Conservation (phyloP, 2,888 invertebrate species). For the Antheraea assamensis region DNA sequence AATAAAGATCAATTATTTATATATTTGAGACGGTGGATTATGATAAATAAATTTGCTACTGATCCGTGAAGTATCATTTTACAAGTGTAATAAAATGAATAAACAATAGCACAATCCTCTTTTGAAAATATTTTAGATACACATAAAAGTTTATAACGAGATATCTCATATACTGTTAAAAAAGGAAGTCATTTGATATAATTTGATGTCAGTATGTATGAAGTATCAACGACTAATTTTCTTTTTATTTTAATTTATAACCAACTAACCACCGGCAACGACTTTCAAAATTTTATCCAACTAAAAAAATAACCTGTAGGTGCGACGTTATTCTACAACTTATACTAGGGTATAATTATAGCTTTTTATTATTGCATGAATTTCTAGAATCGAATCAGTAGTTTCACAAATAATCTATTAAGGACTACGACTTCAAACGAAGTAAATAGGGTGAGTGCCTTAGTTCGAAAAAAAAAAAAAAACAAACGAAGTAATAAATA, state of each 20-base stretch:
- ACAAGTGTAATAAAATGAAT: constrained; percentile 54
- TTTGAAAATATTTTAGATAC: constrained; percentile 2
- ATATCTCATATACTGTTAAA: not conserved
- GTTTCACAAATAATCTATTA: too few species aligned
- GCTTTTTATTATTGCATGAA: too few species aligned
- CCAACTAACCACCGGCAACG: too few species aligned
- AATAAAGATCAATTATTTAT: constrained; percentile 12
- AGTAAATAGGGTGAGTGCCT: too few species aligned
- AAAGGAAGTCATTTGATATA: not conserved
- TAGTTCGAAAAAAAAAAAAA: too few species aligned
- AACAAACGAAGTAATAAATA: not conserved
- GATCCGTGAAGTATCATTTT: constrained; percentile 59
- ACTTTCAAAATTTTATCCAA: too few species aligned
- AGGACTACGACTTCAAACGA: too few species aligned
- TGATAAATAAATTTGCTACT: constrained; percentile 49
- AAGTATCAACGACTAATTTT: not conserved
- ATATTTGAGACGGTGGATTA: constrained; percentile 25
- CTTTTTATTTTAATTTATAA: not conserved
- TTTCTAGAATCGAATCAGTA: too few species aligned
- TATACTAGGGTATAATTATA: too few species aligned
- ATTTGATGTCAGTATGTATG: not conserved
- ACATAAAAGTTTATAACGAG: constrained; percentile 5
- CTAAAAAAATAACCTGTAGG: too few species aligned
- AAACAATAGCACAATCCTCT: not conserved
- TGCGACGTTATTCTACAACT: too few species aligned